Conservation (phyloP, 2,797 vertebrate genomes). For the Syndactyla subalaris region DNA sequence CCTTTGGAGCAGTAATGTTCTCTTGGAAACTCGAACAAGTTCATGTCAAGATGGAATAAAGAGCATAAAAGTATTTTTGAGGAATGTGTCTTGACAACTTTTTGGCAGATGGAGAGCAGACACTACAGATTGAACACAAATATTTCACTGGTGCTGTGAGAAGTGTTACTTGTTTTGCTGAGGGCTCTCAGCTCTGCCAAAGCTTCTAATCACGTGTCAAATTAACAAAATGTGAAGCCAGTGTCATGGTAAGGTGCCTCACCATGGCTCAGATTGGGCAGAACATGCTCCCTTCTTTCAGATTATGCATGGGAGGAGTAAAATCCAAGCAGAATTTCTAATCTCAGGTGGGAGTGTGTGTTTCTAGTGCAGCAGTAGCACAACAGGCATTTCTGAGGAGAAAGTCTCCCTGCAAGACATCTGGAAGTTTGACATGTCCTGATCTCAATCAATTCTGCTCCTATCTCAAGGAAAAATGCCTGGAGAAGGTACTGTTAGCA, state of each 20-base stretch:
- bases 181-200: conserved; percentile 49
- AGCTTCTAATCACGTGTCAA: conserved; percentile 44
- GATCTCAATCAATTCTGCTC: background rate
- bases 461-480: background rate
- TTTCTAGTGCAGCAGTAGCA: background rate
- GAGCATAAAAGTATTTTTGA: conserved; percentile 45
- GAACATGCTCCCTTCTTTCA: background rate
- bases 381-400: background rate
- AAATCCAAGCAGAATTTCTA: background rate
- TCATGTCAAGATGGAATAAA: conserved; percentile 48
- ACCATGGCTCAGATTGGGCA: background rate
- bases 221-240: background rate
- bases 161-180: conserved; percentile 16
- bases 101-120: conserved; percentile 66
- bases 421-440: background rate
- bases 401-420: background rate
- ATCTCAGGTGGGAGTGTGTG: background rate
- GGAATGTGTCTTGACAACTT: conserved; percentile 66
- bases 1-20: conserved; percentile 46
- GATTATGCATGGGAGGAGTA: background rate
- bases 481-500: background rate
- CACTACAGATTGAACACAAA: conserved; percentile 4
- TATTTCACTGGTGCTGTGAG: conserved; percentile 27
- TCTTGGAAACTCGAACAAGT: conserved; percentile 62
- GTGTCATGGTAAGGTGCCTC: background rate